A percentile compares a stretch with the other conserved stretches of the same genome.
Evolutionary conservation across 2,797 vertebrate species (phyloP).

Genomic region (Cottoperca gobio): DNA sequence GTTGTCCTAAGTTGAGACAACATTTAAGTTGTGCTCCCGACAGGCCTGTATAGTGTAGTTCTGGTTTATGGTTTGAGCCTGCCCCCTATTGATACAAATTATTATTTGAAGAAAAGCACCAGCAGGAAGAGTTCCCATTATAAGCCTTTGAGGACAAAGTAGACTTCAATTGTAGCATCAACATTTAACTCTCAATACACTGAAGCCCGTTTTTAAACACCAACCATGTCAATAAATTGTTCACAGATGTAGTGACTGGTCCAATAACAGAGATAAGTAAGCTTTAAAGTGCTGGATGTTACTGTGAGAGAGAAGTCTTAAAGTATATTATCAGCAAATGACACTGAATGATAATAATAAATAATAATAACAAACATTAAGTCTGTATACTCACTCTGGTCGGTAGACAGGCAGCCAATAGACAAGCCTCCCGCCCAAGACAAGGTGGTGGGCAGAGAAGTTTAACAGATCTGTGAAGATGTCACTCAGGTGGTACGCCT

Average conservation of each 20-base stretch:
- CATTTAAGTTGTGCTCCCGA: background rate
- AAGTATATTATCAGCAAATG: too few relatives aligned
- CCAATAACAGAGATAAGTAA: background rate
- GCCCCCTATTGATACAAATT: conserved; percentile 67
- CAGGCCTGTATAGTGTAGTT: background rate
- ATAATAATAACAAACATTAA: too few relatives aligned
- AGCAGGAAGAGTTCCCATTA: background rate
- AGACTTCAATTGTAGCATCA: background rate
- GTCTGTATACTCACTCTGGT: conserved; percentile 91
- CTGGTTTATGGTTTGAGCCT: conserved; percentile 40
- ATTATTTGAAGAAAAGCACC: conserved; percentile 10
- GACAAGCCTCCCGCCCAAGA: conserved; percentile 92
- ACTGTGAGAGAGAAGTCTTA: too few relatives aligned
- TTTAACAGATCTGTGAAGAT: conserved; percentile 96
- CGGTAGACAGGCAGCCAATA: conserved; percentile 97
- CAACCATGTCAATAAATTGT: background rate
- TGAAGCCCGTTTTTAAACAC: background rate
- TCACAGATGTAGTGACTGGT: background rate
- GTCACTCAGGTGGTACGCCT: conserved; percentile 95
- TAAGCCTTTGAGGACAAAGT: background rate
- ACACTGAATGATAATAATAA: too few relatives aligned
- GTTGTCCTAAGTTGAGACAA: too few relatives aligned
- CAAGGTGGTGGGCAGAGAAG: conserved; percentile 91
- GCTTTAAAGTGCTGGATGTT: background rate
- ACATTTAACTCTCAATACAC: background rate